These are phyloP conservation scores for Caenorhabditis sulstoni DNA, from an alignment of 2,888 invertebrate genomes.

Conservation along the genomic window DNA sequence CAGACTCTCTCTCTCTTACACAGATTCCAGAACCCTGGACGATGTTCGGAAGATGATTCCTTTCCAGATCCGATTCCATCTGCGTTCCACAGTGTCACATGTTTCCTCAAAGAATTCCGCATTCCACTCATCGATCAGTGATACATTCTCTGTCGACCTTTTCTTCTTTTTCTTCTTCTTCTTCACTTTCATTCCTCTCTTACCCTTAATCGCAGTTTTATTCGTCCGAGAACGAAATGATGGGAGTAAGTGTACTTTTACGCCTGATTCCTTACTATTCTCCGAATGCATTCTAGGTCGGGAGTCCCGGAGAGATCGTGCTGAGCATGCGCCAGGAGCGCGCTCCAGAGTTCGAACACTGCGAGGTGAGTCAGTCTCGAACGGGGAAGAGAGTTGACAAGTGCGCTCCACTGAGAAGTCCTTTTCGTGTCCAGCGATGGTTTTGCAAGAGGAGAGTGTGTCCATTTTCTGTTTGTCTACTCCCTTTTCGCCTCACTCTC, in stretches of 20 bases:
- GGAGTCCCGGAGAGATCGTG: constrained; percentile 39
- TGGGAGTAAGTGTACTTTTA: constrained; percentile 13
- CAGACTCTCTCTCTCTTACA: too few relatives aligned
- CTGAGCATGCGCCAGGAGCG: constrained; percentile 24
- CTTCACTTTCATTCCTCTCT: background rate
- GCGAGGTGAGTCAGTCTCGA: constrained; percentile 3
- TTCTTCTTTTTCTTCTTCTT: constrained; percentile 10
- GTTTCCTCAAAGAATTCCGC: too few relatives aligned
- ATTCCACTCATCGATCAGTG: background rate
- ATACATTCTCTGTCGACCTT: background rate
- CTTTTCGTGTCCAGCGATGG: background rate
- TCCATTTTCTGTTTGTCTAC: background rate
- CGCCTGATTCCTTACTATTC: background rate
- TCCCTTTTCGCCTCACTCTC: background rate
- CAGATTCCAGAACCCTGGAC: too few relatives aligned
- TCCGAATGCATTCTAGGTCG: constrained; percentile 16
- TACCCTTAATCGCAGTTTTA: too few relatives aligned
- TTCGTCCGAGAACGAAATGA: constrained; percentile 6
- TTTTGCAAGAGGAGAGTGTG: background rate
- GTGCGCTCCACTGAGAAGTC: constrained; percentile 17
- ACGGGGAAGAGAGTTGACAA: background rate
- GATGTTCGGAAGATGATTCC: too few relatives aligned
- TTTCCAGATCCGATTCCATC: too few relatives aligned
- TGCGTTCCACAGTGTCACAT: too few relatives aligned
- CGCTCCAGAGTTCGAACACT: background rate